Evolutionary conservation across 2,797 vertebrate species (phyloP).

Genomic region (Antennarius maculatus): DNA sequence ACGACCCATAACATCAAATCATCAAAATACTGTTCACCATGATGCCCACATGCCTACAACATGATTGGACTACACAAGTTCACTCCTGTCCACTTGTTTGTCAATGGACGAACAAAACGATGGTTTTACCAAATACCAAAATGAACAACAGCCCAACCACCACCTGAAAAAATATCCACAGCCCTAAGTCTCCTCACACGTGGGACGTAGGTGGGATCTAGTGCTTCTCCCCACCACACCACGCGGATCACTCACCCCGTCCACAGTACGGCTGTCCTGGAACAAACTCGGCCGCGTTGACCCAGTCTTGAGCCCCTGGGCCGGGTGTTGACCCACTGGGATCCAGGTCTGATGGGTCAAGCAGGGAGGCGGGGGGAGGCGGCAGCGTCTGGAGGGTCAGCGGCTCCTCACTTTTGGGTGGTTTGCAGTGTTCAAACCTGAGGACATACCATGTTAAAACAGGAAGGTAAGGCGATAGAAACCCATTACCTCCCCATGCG

Average conservation of each 20-base stretch:
- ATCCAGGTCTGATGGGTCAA: conserved; percentile 76
- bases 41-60: conserved; percentile 54
- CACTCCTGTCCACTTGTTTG: no score
- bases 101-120: no score
- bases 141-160: no score
- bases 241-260: conserved; percentile 79
- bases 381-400: conserved; percentile 77
- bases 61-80: no score
- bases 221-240: neutral
- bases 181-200: no score
- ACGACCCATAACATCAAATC: no score
- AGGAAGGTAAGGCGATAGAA: no score
- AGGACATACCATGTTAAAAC: neutral
- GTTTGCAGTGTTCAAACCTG: conserved; percentile 95
- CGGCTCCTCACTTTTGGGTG: conserved; percentile 86
- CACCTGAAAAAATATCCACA: no score
- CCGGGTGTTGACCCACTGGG: conserved; percentile 73
- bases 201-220: no score
- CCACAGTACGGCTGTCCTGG: conserved; percentile 98
- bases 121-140: no score
- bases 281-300: conserved; percentile 96
- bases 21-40: conserved; percentile 79
- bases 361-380: conserved; percentile 74
- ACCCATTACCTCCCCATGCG: no score
- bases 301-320: conserved; percentile 91